Percentiles rank a stretch among this genome's conserved stretches.
Evolutionary conservation across 92 coral and sea anemone species (phyloP).

Genomic region (Pocillopora grandis): DNA sequence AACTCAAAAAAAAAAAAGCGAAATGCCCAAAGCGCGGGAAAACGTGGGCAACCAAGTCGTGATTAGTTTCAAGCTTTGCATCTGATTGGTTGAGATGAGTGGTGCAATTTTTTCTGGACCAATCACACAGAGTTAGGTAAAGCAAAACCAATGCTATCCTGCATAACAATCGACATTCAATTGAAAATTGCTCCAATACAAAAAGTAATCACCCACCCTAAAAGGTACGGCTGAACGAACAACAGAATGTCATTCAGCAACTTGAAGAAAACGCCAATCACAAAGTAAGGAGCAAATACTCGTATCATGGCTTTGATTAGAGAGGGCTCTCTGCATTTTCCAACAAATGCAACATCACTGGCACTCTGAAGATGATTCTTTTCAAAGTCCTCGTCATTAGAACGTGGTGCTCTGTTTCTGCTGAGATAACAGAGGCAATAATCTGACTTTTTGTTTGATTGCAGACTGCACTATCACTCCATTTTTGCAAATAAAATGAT

Average conservation of each 20-base stretch:
- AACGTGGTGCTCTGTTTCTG: conserved; percentile 21
- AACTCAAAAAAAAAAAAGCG: no score
- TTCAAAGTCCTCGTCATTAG: conserved; percentile 47
- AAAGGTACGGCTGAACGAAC: conserved; percentile 85
- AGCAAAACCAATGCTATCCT: no score
- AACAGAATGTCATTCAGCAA: conserved; percentile 61
- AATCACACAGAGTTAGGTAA: no score
- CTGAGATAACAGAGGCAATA: background rate
- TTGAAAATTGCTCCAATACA: background rate
- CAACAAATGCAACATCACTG: conserved; percentile 36
- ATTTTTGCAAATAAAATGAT: no score
- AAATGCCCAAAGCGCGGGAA: no score
- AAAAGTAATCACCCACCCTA: conserved; percentile 58
- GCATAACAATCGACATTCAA: no score
- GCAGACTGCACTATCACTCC: background rate
- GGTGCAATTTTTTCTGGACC: no score
- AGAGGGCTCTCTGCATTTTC: conserved; percentile 56
- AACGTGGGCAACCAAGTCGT: no score
- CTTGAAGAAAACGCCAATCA: conserved; percentile 62
- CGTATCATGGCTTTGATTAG: conserved; percentile 63
- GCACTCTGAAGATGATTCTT: conserved; percentile 44
- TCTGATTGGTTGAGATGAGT: no score
- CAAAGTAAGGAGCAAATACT: conserved; percentile 76
- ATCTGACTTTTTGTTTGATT: background rate
- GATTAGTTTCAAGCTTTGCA: no score